Evolutionary conservation across 1,140 invertebrate genomes (phyloP).

Genomic region (Cecropterus lyciades): DNA sequence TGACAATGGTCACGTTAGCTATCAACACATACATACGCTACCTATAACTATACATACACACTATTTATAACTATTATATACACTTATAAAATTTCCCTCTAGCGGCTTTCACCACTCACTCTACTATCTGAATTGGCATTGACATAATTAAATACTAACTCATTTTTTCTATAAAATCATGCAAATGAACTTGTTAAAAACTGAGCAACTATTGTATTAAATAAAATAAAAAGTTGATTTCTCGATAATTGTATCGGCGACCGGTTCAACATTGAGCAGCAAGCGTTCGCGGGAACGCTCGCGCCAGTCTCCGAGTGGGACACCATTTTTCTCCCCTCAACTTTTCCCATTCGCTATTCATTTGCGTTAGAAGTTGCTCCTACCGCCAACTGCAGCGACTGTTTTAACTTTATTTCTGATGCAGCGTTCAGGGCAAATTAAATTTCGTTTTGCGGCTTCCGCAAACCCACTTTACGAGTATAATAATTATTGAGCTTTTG

Average conservation of each 20-base stretch:
- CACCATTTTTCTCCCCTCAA: slow-evolving; percentile 81
- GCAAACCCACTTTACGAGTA: slow-evolving; percentile 75
- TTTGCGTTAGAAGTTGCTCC: slow-evolving; percentile 82
- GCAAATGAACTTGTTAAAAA: too few species aligned
- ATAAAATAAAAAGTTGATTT: slow-evolving; percentile 25
- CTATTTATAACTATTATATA: too few species aligned
- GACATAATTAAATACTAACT: too few species aligned
- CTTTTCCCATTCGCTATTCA: slow-evolving; percentile 84
- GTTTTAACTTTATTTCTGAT: slow-evolving; percentile 84
- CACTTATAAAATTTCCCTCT: too few species aligned
- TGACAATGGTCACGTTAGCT: too few species aligned
- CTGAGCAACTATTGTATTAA: neutral
- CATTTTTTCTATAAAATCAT: too few species aligned
- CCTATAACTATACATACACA: too few species aligned
- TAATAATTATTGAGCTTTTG: slow-evolving; percentile 76
- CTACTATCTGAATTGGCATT: too few species aligned
- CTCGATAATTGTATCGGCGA: slow-evolving; percentile 52
- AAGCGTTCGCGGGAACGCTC: slow-evolving; percentile 10
- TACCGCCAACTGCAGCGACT: slow-evolving; percentile 78
- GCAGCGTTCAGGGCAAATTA: slow-evolving; percentile 83
- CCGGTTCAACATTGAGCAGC: slow-evolving; percentile 1
- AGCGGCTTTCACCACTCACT: too few species aligned
- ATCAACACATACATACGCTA: too few species aligned
- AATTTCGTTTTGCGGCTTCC: slow-evolving; percentile 83
- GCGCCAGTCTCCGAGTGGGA: slow-evolving; percentile 63